Evolutionary conservation across 1,140 invertebrate species (phyloP).

Genomic region (Dreissena rostriformis): DNA sequence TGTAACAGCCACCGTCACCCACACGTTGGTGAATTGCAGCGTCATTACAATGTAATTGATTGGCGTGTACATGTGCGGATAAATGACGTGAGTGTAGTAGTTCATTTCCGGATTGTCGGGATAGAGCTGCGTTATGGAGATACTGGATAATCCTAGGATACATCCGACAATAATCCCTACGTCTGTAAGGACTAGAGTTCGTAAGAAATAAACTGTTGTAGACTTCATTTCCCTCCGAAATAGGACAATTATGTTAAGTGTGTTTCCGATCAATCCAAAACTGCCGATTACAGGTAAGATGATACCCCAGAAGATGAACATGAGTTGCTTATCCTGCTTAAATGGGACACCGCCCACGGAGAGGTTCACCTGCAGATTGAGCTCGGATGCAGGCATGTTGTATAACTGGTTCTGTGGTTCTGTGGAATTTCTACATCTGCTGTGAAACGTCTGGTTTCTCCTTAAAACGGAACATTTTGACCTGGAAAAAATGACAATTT

Average conservation of each 20-base stretch:
- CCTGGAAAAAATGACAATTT: too few species aligned
- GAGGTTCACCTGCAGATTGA: too few species aligned
- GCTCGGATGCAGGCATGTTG: too few species aligned
- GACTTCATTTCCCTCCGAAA: slow-evolving; percentile 77
- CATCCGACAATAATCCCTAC: slow-evolving; percentile 87
- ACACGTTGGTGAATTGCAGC: slow-evolving; percentile 78
- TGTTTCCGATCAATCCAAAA: slow-evolving; percentile 77
- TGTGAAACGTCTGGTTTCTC: too few species aligned
- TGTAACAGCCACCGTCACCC: slow-evolving; percentile 78
- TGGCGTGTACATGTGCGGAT: slow-evolving; percentile 72
- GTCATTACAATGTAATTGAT: slow-evolving; percentile 76
- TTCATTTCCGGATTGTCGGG: slow-evolving; percentile 85
- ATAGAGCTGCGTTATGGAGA: slow-evolving; percentile 57
- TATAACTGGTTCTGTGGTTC: too few species aligned
- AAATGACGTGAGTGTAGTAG: slow-evolving; percentile 72
- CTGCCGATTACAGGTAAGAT: slow-evolving; percentile 70
- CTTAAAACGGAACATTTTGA: too few species aligned
- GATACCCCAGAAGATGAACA: slow-evolving; percentile 76
- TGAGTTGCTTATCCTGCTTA: slow-evolving; percentile 18
- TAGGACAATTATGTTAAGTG: slow-evolving; percentile 78
- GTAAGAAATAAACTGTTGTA: slow-evolving; percentile 76
- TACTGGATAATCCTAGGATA: slow-evolving; percentile 80
- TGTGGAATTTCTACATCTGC: too few species aligned
- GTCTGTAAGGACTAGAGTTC: slow-evolving; percentile 76
- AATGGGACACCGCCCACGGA: too few species aligned